Percentiles rank a stretch among this genome's conserved stretches.
Conservation (phyloP, 2,888 invertebrate species). For the Harmothoe impar region DNA sequence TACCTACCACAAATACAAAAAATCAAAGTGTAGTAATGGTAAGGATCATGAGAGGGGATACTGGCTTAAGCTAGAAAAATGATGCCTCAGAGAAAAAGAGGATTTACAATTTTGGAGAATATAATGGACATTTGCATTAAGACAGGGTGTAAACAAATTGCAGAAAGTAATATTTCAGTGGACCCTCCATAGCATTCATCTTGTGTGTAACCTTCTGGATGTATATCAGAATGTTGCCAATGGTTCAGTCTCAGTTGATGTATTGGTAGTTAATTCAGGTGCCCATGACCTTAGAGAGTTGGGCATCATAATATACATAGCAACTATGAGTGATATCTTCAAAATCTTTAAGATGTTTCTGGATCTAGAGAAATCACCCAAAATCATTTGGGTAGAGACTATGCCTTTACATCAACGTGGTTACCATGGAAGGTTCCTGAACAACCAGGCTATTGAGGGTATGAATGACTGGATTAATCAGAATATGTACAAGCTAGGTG, state of each 20-base stretch:
- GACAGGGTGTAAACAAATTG: background rate
- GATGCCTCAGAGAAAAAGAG: background rate
- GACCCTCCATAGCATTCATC: background rate
- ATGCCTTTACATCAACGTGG: background rate
- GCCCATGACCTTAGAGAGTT: background rate
- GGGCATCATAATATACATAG: background rate
- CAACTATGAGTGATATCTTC: background rate
- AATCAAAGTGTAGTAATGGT: background rate
- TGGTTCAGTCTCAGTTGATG: background rate
- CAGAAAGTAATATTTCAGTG: background rate
- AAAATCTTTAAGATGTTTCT: background rate
- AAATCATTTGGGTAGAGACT: background rate
- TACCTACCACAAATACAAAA: too few species aligned
- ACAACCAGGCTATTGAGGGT: background rate
- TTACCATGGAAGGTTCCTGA: background rate
- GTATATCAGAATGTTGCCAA: background rate
- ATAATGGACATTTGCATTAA: background rate
- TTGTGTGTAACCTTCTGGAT: background rate
- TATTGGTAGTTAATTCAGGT: background rate
- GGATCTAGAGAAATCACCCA: background rate
- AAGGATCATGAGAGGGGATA: background rate
- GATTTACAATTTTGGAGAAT: background rate
- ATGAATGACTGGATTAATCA: conserved; percentile 7
- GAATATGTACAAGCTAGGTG: background rate
- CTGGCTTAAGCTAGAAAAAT: background rate